A percentile compares a stretch with the other conserved stretches of the same genome.
These are phyloP conservation scores for Diarsia dahlii DNA, from an alignment of 2,888 invertebrate species.

Conservation along the genomic window DNA sequence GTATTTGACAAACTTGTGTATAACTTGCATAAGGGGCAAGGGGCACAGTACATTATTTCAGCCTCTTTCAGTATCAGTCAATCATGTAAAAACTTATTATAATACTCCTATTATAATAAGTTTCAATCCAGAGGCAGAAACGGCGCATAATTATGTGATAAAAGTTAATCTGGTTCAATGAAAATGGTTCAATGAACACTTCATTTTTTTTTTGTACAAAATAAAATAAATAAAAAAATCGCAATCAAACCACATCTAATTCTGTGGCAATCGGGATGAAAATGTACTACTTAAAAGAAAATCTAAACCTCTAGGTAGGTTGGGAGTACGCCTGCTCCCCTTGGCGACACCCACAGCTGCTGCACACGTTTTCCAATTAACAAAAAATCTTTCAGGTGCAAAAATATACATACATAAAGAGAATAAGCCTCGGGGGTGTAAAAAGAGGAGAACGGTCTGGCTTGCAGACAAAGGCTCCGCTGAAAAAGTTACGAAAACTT, in stretches of 20 bases:
- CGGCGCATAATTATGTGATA: too few species aligned
- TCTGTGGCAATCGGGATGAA: not conserved
- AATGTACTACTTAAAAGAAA: not conserved
- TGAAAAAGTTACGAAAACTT: constrained; percentile 80
- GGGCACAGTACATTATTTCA: not conserved
- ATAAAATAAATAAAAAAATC: too few species aligned
- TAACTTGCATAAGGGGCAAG: not conserved
- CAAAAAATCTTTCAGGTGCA: constrained; percentile 17
- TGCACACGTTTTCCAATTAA: not conserved
- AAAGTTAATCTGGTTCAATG: too few species aligned
- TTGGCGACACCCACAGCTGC: not conserved
- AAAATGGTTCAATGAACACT: not conserved
- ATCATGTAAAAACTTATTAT: not conserved
- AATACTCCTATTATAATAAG: too few species aligned
- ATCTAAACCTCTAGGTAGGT: too few species aligned
- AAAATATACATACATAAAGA: constrained; percentile 1
- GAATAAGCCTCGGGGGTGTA: not conserved
- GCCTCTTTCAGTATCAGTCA: not conserved
- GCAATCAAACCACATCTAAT: not conserved
- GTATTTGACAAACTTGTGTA: not conserved
- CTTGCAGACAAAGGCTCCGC: constrained; percentile 66
- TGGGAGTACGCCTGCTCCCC: not conserved
- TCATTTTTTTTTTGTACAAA: not conserved
- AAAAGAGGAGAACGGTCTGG: constrained; percentile 31
- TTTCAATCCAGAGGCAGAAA: not conserved